Base-by-base conservation (phyloP, 2,797 vertebrate species). In the Rhinella marina region DNA sequence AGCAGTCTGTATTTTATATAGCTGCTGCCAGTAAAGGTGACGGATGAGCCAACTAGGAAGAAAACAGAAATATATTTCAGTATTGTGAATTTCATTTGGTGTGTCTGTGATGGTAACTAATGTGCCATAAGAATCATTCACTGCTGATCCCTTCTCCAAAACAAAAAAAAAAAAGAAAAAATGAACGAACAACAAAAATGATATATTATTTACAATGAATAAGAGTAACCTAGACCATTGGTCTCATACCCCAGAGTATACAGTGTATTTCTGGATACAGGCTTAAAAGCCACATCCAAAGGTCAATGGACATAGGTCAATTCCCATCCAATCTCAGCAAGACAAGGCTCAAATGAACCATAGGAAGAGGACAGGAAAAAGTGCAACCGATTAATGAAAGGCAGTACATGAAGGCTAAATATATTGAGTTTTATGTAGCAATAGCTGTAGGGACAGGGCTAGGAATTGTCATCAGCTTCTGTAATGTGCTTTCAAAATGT, bases 1-100 rank as follows among this genome's bases (percentile, higher is more conserved):
- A 93, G 95, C 85, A 99, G 95, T 17, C 96, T 96, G 41, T 98
- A 99, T 57, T 97, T 97, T 85, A 98, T 95, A 61, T 97, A 99
- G 92, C 98, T 96, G 82, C 93, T 97, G 78, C 98, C 98, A 41
- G 93, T 96, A 92, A 99, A 99, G 0, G 97, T 98, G 91, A 98
- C 92, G 0, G 98, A 96, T 81, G 97, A 96, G 41, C 94, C 95
- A 23, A 95, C 95, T 96, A 92, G 21, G 90, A 70, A 57, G 32
- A n/a, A 50, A 86, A n/a, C 11, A 88, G 54, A 78, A 75, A 81
- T 76, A 72, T 1, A 64, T 32, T 77, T 73, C n/a, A 86, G 90
- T 84, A 57, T 17, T 57, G 81, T 62, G n/a, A 0, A 29, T 70
- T 68, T 77, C 68, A 80, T 0, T 64, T 86, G 76, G 56, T 57